A percentile compares a stretch with the other conserved stretches of the same genome.
These are phyloP conservation scores for Pristionchus exspectatus DNA, from an alignment of 2,888 invertebrate genomes.

Conservation along the genomic window DNA sequence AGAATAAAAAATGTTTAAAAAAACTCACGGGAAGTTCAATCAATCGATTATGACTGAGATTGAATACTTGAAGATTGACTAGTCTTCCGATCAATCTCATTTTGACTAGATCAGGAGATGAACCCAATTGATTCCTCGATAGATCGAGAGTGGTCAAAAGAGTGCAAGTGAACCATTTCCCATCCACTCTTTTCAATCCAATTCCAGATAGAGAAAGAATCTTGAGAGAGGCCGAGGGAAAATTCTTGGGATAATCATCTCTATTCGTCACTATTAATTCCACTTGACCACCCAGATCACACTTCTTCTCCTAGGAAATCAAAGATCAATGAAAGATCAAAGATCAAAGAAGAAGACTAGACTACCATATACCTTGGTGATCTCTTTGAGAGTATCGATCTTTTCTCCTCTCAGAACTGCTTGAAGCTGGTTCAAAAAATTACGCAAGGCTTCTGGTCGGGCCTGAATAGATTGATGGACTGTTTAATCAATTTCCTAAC, in stretches of 20 bases:
- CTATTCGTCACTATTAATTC: not conserved
- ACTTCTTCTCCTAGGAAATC: conserved; percentile 28
- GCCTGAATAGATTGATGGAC: conserved; percentile 3
- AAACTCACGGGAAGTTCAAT: not conserved
- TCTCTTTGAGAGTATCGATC: conserved; percentile 36
- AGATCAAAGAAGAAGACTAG: not conserved
- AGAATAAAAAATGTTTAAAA: too few species aligned
- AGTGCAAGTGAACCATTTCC: conserved; percentile 38
- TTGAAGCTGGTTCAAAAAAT: not conserved
- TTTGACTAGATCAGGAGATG: not conserved
- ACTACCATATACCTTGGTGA: conserved; percentile 29
- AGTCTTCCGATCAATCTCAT: not conserved
- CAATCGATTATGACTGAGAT: not conserved
- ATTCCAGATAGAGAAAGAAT: not conserved
- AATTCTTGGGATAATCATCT: not conserved
- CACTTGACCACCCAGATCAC: conserved; percentile 28
- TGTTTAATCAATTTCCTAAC: not conserved
- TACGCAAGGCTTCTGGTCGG: conserved; percentile 7
- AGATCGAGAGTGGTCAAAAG: conserved; percentile 41
- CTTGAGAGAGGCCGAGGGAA: conserved; percentile 7
- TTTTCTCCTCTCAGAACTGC: conserved; percentile 4
- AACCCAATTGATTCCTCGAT: conserved; percentile 18
- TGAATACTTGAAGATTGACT: conserved; percentile 30
- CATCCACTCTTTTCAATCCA: conserved; percentile 18
- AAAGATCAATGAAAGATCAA: not conserved